A percentile compares a stretch with the other conserved stretches of the same genome.
phyloP scores from a whole-genome alignment of 2,888 invertebrate genomes.

The Electrophaes corylata region DNA sequence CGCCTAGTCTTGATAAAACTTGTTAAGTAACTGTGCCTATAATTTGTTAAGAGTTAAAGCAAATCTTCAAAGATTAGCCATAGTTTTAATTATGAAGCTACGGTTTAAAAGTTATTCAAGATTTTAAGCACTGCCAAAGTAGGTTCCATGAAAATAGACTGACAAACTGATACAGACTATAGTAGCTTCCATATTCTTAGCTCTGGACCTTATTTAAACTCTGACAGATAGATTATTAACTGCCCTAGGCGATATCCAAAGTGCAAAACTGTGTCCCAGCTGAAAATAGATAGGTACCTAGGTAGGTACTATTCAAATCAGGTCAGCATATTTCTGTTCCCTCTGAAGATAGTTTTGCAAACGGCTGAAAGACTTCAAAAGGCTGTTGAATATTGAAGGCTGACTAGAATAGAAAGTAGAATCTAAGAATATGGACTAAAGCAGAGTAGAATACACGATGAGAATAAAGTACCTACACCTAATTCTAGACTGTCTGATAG shows the following conservation, averaged over 20 bases:
- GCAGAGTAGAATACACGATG: slow-evolving; percentile 25
- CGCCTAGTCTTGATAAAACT: too few species aligned
- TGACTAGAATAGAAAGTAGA: slow-evolving; percentile 1
- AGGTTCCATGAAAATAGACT: neutral
- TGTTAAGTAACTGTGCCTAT: too few species aligned
- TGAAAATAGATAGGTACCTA: too few species aligned
- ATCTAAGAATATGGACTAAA: too few species aligned
- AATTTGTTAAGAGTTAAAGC: too few species aligned
- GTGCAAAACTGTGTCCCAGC: slow-evolving; percentile 19
- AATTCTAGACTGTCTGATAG: slow-evolving; percentile 2
- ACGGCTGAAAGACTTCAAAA: slow-evolving; percentile 4
- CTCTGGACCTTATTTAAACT: slow-evolving; percentile 2
- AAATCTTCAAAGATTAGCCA: too few species aligned
- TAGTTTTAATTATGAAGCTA: too few species aligned
- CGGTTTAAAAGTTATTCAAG: too few species aligned
- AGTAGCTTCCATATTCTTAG: too few species aligned
- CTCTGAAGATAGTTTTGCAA: slow-evolving; percentile 4
- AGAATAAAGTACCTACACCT: neutral
- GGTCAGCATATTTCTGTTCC: slow-evolving; percentile 10
- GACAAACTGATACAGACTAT: neutral
- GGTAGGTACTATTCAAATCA: slow-evolving; percentile 2
- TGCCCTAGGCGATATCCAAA: slow-evolving; percentile 11
- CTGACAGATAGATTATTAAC: slow-evolving; percentile 19
- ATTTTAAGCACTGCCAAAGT: neutral
- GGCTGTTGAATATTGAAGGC: slow-evolving; percentile 6